Conservation (phyloP, 2,797 vertebrate genomes). For the Morus bassanus region DNA sequence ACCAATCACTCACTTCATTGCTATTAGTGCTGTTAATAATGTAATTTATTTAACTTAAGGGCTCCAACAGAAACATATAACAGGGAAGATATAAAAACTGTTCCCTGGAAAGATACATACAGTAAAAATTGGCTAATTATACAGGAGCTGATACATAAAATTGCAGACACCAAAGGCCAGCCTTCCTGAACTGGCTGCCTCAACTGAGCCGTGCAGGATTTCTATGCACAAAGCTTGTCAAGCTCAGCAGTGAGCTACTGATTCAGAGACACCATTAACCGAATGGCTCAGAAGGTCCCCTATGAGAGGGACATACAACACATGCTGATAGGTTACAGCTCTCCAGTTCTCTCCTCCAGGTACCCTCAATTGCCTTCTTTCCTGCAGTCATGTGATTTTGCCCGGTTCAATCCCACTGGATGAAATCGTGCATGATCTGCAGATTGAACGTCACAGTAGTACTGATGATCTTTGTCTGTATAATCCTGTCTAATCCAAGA, state of each 20-base stretch:
- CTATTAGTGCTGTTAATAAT: slow-evolving; percentile 22
- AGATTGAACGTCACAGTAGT: background rate
- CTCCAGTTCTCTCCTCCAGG: background rate
- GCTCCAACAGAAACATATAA: background rate
- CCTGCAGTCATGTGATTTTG: background rate
- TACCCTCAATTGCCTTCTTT: background rate
- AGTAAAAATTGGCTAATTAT: background rate
- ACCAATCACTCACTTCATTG: slow-evolving; percentile 12
- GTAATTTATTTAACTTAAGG: slow-evolving; percentile 2
- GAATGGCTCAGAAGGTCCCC: background rate
- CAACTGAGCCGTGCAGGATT: background rate
- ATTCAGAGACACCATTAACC: background rate
- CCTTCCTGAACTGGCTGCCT: background rate
- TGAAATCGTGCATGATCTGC: accelerated
- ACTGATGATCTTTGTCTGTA: background rate
- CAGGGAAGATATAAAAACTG: background rate
- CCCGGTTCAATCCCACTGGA: background rate
- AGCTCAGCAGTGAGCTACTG: background rate
- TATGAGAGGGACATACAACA: no score
- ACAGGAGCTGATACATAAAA: background rate
- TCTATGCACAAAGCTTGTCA: accelerated
- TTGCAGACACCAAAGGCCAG: background rate
- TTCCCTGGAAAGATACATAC: background rate
- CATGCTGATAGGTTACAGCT: background rate
- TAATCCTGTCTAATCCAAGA: background rate